A percentile compares a stretch with the other conserved stretches of the same genome.
Evolutionary conservation across 2,888 invertebrate genomes (phyloP).

Genomic region (Byasa hedistus): DNA sequence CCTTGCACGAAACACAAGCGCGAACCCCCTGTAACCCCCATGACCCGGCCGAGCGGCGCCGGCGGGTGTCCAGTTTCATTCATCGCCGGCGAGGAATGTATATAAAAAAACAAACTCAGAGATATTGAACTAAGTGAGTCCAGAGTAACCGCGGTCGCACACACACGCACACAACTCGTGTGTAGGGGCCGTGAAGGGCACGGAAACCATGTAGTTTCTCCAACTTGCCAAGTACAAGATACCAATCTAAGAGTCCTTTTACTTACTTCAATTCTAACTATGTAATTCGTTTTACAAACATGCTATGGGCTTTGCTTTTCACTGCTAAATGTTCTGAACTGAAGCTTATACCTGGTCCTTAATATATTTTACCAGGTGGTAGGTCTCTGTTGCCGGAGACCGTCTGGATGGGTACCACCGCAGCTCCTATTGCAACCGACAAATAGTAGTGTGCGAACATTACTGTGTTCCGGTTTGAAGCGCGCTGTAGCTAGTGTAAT

Average conservation of each 20-base stretch:
- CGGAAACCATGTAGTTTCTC: conserved; percentile 37
- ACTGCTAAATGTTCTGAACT: too few relatives aligned
- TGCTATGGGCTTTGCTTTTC: neutral
- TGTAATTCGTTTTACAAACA: neutral
- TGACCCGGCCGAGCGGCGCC: conserved; percentile 29
- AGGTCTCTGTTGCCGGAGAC: too few relatives aligned
- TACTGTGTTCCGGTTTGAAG: too few relatives aligned
- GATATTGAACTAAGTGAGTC: neutral
- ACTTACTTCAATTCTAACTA: neutral
- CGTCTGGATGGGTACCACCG: too few relatives aligned
- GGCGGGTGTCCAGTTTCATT: conserved; percentile 54
- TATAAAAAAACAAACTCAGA: too few relatives aligned
- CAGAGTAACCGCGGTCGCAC: conserved; percentile 21
- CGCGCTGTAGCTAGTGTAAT: too few relatives aligned
- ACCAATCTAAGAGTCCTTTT: conserved; percentile 5
- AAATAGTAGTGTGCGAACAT: too few relatives aligned
- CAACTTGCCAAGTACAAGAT: conserved; percentile 17
- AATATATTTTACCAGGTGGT: too few relatives aligned
- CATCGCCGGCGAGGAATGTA: conserved; percentile 41
- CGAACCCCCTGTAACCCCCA: conserved; percentile 12
- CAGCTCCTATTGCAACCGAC: too few relatives aligned
- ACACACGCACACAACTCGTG: conserved; percentile 29
- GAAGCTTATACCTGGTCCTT: too few relatives aligned
- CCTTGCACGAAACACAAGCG: neutral
- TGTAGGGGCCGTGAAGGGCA: conserved; percentile 40